Base-by-base conservation (phyloP, 2,113 vertebrate species). In the Sapajus apella region DNA sequence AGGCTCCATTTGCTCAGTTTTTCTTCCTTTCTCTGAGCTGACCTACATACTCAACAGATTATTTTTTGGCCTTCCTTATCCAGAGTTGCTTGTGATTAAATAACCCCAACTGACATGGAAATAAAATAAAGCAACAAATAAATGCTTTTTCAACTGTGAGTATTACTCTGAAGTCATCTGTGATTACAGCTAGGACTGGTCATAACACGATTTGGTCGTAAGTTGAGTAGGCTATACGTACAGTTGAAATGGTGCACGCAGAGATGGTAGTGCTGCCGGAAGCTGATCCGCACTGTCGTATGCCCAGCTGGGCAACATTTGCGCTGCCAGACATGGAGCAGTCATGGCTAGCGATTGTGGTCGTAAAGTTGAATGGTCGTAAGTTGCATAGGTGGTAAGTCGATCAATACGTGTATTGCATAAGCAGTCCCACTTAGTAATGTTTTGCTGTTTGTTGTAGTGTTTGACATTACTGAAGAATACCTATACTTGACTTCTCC, bases 61-160 rank as follows among this genome's bases (percentile, higher is more conserved):
- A 20, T 35, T n/a, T 47, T 80, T 85, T 70, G 25, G 5, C 4
- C 87, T 43, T 3, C 6, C 55, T 86, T 90, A 79, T 11, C 21
- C 23, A 80, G 58, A 77, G 25, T 87, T 95, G 7, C 37, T 79
- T 89, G 16, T 52, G 37, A 66, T 90, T 79, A 84, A 73, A 61
- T 64, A 96, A 82, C 45, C 30, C 20, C 43, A 73, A 37, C 14
- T 75, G 73, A 87, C 52, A 82, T 0, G 35, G 25, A 90, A 87
- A 87, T 79, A 18, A 70, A 72, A 90, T 76, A 50, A 88, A 93
- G 81, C 52, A 87, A 72, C 20, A 35, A 84, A 89, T 30, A 97
- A 58, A 10, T 72, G 12, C 27, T 68, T 87, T 72, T 16, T 87
- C 45, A 43, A 14, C 30, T 35, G 13, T 64, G 43, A 68, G 8